Percentiles rank a stretch among this genome's conserved stretches.
These are phyloP conservation scores for Acleris emargana DNA, from an alignment of 2,888 invertebrate species.

Conservation along the genomic window DNA sequence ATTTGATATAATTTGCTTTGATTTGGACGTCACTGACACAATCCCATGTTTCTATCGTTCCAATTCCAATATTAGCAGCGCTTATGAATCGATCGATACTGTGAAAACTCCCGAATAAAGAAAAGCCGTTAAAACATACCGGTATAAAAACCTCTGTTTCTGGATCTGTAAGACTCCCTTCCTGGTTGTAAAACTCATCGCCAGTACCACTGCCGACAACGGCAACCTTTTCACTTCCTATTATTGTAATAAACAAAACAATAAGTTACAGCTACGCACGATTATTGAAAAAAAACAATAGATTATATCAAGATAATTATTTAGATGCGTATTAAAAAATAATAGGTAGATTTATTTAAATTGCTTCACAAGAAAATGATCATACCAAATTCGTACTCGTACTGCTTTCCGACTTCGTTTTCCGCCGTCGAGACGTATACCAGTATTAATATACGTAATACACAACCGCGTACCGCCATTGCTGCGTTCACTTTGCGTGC, in stretches of 20 bases:
- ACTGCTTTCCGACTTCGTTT: neutral
- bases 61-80: no score
- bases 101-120: no score
- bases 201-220: neutral
- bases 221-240: neutral
- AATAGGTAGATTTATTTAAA: no score
- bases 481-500: neutral
- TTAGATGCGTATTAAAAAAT: no score
- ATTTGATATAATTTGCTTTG: no score
- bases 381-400: neutral
- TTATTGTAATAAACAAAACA: no score
- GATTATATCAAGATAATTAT: no score
- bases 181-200: constrained; percentile 1
- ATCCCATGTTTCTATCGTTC: no score
- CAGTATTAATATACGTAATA: neutral
- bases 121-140: neutral
- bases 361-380: neutral
- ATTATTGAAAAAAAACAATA: no score
- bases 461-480: neutral
- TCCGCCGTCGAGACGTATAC: neutral
- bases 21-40: no score
- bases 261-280: no score
- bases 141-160: constrained; percentile 3
- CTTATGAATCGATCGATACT: no score
- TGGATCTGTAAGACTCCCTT: neutral